Conservation (phyloP, 2,113 vertebrate genomes). For the Thryonomys swinderianus region DNA sequence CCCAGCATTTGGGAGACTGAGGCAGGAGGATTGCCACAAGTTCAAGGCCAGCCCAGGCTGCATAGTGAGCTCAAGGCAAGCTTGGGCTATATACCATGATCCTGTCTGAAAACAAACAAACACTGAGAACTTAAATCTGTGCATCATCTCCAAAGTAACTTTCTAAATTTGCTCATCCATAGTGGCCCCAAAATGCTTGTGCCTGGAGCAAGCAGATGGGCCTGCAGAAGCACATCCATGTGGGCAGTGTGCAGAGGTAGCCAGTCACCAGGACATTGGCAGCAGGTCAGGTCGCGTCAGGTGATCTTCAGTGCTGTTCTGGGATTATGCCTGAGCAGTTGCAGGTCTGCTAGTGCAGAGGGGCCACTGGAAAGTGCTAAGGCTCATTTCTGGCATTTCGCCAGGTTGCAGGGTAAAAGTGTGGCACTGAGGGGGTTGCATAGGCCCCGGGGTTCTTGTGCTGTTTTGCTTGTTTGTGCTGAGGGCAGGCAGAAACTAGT, state of each 20-base stretch:
- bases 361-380: fast-evolving
- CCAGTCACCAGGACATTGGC: too few species aligned
- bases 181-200: background rate
- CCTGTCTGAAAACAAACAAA: background rate
- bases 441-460: background rate
- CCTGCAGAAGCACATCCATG: background rate
- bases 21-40: background rate
- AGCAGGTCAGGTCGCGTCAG: background rate
- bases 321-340: background rate
- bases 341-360: background rate
- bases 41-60: background rate
- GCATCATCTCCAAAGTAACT: background rate
- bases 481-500: fast-evolving
- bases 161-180: background rate
- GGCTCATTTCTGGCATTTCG: background rate
- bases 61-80: background rate
- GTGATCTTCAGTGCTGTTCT: background rate
- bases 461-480: background rate
- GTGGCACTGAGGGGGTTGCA: background rate
- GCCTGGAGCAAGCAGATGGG: background rate
- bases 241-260: background rate
- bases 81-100: background rate
- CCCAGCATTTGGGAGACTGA: background rate
- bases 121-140: background rate
- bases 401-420: too few species aligned